Percentiles rank a stretch among this genome's conserved stretches.
These are phyloP conservation scores for Limnephilus auricula DNA, from an alignment of 2,888 invertebrate genomes.

Conservation along the genomic window DNA sequence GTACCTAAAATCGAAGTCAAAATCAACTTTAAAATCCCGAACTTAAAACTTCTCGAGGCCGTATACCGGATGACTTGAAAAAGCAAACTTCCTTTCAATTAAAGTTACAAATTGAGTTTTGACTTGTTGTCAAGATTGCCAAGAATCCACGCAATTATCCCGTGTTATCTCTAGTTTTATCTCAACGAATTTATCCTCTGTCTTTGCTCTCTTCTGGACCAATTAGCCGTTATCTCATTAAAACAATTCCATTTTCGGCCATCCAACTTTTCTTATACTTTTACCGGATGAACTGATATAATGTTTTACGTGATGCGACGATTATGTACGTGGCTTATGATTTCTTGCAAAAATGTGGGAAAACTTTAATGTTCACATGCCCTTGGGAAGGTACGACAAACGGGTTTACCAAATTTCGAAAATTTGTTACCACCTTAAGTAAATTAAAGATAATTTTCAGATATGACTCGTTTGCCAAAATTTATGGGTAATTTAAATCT, in stretches of 20 bases:
- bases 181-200: conserved; percentile 1
- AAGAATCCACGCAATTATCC: conserved; percentile 53
- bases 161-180: conserved; percentile 11
- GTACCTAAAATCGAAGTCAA: not conserved
- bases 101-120: conserved; percentile 62
- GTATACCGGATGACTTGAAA: not conserved
- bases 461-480: too few species aligned
- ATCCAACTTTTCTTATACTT: conserved; percentile 16
- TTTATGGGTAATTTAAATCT: too few species aligned
- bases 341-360: not conserved
- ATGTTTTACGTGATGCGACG: not conserved
- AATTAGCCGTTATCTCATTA: conserved; percentile 45
- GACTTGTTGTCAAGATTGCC: conserved; percentile 52
- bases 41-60: not conserved
- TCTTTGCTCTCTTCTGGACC: not conserved
- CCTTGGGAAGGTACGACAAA: not conserved
- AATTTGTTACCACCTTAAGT: not conserved
- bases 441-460: too few species aligned
- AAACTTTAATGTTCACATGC: not conserved
- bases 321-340: not conserved
- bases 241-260: conserved; percentile 2
- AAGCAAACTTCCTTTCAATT: conserved; percentile 48
- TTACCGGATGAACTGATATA: conserved; percentile 5
- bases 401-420: not conserved
- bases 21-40: not conserved